Evolutionary conservation across 2,797 vertebrate genomes (phyloP).

Genomic region (Artibeus lituratus): DNA sequence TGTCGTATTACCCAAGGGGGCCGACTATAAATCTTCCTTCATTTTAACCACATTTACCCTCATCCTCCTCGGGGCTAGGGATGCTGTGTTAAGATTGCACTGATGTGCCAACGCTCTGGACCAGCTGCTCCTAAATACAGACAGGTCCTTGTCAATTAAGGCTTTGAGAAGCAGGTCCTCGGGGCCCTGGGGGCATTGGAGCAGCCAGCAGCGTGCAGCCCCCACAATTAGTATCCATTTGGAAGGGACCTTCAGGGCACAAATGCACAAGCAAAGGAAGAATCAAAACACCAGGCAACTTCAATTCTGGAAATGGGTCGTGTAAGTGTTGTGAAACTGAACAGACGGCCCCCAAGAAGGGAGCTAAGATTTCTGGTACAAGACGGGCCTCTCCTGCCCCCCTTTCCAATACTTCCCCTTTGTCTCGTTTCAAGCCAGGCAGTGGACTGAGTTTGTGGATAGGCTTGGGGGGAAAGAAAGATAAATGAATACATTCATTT

Average conservation of each 20-base stretch:
- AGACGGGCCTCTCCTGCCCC: conserved; percentile 51
- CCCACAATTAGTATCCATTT: conserved; percentile 99
- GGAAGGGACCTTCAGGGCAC: conserved; percentile 93
- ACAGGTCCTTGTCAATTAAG: conserved; percentile 99
- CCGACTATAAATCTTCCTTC: conserved; percentile 97
- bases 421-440: conserved; percentile 70
- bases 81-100: conserved; percentile 96
- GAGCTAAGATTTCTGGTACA: conserved; percentile 79
- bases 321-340: conserved; percentile 86
- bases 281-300: conserved; percentile 87
- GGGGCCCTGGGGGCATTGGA: conserved; percentile 91
- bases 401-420: conserved; percentile 65
- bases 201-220: conserved; percentile 94
- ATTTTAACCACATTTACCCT: conserved; percentile 96
- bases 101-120: conserved; percentile 95
- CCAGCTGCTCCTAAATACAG: conserved; percentile 99
- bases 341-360: conserved; percentile 82
- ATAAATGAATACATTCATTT: conserved; percentile 86
- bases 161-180: conserved; percentile 96
- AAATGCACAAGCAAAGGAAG: conserved; percentile 87
- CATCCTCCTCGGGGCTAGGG: conserved; percentile 93
- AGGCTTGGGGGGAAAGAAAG: conserved; percentile 38
- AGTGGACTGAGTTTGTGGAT: conserved; percentile 45
- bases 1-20: conserved; percentile 93
- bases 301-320: conserved; percentile 84